Conservation (phyloP, 2,113 vertebrate genomes). For the Mobula hypostoma region DNA sequence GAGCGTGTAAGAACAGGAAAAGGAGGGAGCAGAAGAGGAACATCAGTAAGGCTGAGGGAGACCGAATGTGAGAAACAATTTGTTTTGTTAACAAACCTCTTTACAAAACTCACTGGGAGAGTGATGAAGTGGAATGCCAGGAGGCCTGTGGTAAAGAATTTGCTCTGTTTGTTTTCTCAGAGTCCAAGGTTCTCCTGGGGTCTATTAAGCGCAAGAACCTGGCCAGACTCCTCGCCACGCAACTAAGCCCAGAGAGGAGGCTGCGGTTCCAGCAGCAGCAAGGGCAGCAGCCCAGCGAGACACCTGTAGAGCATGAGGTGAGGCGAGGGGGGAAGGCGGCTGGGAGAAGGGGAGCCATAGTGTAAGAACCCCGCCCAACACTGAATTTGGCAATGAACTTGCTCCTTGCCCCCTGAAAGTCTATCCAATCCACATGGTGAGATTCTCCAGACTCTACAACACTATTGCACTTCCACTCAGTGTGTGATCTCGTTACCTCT, state of each 20-base stretch:
- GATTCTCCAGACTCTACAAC: too few relatives aligned
- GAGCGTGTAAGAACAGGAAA: too few relatives aligned
- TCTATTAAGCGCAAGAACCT: conserved; percentile 38
- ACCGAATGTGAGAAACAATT: too few relatives aligned
- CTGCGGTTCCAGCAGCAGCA: conserved; percentile 31
- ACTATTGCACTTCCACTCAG: too few relatives aligned
- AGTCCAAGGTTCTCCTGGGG: conserved; percentile 41
- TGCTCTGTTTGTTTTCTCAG: background rate
- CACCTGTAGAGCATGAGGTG: background rate
- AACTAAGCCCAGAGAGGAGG: conserved; percentile 39
- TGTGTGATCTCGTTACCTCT: too few relatives aligned
- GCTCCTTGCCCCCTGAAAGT: background rate
- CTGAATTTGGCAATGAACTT: too few relatives aligned
- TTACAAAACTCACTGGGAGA: background rate
- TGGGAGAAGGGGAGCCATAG: background rate
- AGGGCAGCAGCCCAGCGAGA: background rate
- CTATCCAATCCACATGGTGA: background rate
- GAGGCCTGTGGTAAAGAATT: background rate
- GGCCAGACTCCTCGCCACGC: conserved; percentile 35
- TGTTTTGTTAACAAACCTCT: background rate
- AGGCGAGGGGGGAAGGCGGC: background rate
- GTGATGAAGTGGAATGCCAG: background rate
- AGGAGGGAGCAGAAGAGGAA: too few relatives aligned
- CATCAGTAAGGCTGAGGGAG: too few relatives aligned
- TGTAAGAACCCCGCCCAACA: too few relatives aligned